Base-by-base conservation (phyloP, 2,888 invertebrate species). In the Thymelicus acteon region DNA sequence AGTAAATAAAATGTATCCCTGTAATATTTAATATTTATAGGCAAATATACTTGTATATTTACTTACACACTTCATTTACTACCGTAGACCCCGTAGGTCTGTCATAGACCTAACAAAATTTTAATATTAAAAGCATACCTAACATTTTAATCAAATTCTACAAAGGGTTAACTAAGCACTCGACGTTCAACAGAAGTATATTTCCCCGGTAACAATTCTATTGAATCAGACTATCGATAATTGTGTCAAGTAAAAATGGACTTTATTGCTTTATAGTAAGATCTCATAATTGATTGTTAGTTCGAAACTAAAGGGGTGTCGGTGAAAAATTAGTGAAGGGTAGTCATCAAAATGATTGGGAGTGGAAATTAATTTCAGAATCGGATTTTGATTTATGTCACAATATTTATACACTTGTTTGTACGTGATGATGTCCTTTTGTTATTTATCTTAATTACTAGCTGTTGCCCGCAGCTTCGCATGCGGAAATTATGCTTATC, bases 271-370 rank as follows among this genome's bases (percentile, higher is more conserved):
- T 44, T 19, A 39, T 0, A 6, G 15, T 39, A 7, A 44, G 13
- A 1, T 44, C 44, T 44, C 54, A 44, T 37, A 54, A 24, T 65
- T n/a, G 54, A n/a, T n/a, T 49, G 31, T 49, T 7, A 37, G n/a
- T 44, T 47, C 15, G 8, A 24, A 66, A 54, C 19, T 54, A 54
- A 65, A 37, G 64, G 64, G 64, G 64, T 54, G 54, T 62, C 2
- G n/a, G 54, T 44, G 40, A 57, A 65, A 65, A 65, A 65, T 65
- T 44, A 66, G 15, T 37, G 31, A 58, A 66, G 66, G 8, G 66
- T 47, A 47, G 58, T 58, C 66, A 58, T 47, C 47, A 24, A 31
- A 19, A 66, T 44, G 44, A 66, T 58, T 57, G 31, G 66, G 31
- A 58, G 47, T 66, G 31, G 47, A 66, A 64, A 64, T 39, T 52